Percentiles rank a stretch among this genome's conserved stretches.
These are phyloP conservation scores for Elephas maximus DNA, from an alignment of 2,113 vertebrate species.

Conservation along the genomic window DNA sequence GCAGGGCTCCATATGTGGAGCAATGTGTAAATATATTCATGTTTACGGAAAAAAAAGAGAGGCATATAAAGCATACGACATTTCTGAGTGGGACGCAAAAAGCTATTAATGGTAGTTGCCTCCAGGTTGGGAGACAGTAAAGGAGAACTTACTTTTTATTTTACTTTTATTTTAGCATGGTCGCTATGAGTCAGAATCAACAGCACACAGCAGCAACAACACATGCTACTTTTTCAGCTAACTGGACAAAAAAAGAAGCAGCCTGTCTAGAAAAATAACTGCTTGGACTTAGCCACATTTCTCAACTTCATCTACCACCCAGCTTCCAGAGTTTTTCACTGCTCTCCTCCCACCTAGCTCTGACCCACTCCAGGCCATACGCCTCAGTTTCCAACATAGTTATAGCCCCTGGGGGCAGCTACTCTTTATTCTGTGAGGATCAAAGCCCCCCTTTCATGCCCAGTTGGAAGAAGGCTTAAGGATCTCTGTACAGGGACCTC, in stretches of 20 bases:
- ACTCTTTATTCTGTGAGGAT: neutral
- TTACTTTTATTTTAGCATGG: neutral
- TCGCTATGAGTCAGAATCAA: neutral
- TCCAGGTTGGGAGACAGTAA: neutral
- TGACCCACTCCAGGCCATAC: neutral
- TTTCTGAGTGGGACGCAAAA: neutral
- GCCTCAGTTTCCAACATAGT: too few species aligned
- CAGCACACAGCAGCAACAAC: neutral
- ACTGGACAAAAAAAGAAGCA: neutral
- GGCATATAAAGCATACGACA: neutral
- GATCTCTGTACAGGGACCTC: neutral
- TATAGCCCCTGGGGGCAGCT: neutral
- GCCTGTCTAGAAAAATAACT: neutral
- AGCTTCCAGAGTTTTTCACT: neutral
- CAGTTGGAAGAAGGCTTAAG: conserved; percentile 22
- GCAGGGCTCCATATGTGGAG: neutral
- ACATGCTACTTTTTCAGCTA: neutral
- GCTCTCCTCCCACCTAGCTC: neutral
- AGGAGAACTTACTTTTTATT: neutral
- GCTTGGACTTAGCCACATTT: neutral
- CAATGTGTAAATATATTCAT: neutral
- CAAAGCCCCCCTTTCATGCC: neutral
- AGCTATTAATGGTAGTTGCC: neutral
- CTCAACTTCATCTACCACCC: neutral
- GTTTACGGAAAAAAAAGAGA: neutral